phyloP scores from a whole-genome alignment of 1,140 invertebrate species.

The Lineus longissimus region DNA sequence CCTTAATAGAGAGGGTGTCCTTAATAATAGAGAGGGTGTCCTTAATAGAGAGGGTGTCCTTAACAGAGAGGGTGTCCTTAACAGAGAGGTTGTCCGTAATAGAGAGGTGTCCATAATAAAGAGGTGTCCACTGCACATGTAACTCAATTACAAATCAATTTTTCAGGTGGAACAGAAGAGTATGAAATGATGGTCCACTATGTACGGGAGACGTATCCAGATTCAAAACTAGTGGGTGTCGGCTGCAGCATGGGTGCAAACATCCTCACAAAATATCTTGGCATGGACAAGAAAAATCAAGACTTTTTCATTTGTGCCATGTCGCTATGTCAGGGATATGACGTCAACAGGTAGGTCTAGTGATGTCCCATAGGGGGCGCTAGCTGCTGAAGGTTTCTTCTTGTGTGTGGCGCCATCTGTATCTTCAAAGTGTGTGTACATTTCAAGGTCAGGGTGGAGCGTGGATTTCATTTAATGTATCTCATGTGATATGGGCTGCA shows the following conservation, averaged over 20 bases:
- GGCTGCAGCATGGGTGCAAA: slow-evolving; percentile 86
- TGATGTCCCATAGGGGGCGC: not conserved
- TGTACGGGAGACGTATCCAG: slow-evolving; percentile 67
- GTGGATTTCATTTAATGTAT: too few species aligned
- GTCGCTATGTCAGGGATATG: slow-evolving; percentile 88
- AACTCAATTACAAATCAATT: too few species aligned
- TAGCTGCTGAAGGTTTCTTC: not conserved
- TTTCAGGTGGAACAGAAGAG: slow-evolving; percentile 83
- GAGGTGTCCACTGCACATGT: too few species aligned
- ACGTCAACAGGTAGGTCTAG: slow-evolving; percentile 73
- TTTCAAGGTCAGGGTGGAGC: too few species aligned
- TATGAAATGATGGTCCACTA: slow-evolving; percentile 74
- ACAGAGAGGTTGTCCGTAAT: too few species aligned
- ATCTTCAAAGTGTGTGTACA: too few species aligned
- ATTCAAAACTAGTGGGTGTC: slow-evolving; percentile 73
- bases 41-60: too few species aligned
- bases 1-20: too few species aligned
- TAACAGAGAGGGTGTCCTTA: too few species aligned
- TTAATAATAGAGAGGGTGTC: too few species aligned
- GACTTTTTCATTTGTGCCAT: slow-evolving; percentile 77
- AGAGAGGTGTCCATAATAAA: too few species aligned
- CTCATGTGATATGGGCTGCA: too few species aligned
- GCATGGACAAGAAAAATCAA: slow-evolving; percentile 60
- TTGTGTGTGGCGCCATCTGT: not conserved
- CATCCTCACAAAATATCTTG: slow-evolving; percentile 82